Evolutionary conservation across 2,113 vertebrate species (phyloP).

Genomic region (Rhizomys pruinosus): DNA sequence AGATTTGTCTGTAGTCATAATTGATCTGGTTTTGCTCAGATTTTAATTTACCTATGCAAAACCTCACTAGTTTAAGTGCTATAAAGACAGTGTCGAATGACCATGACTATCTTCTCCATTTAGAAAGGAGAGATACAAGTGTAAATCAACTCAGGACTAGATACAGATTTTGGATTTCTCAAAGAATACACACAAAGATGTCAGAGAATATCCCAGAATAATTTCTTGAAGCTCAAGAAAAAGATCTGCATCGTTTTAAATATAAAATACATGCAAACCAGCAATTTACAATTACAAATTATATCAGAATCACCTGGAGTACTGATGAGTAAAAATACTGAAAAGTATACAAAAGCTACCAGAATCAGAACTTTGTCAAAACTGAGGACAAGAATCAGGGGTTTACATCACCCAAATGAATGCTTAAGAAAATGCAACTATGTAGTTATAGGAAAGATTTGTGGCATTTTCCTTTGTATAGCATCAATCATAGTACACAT

Average conservation of each 20-base stretch:
- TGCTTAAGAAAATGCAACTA: constrained; percentile 14
- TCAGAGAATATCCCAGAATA: not conserved
- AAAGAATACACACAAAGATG: constrained; percentile 25
- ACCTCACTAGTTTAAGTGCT: not conserved
- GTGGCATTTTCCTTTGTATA: not conserved
- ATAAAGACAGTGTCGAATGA: not conserved
- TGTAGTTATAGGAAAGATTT: constrained; percentile 5
- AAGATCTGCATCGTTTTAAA: not conserved
- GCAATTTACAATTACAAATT: constrained; percentile 4
- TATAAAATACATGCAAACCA: not conserved
- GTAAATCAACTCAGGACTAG: not conserved
- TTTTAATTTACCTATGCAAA: constrained; percentile 29
- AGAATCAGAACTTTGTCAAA: not conserved
- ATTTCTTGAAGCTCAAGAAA: not conserved
- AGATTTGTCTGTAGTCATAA: constrained; percentile 15
- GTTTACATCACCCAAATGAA: constrained; percentile 8
- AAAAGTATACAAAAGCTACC: not conserved
- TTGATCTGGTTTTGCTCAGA: constrained; percentile 38
- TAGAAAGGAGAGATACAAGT: not conserved
- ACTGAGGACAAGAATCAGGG: not conserved
- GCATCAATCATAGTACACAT: not conserved
- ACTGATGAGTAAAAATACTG: not conserved
- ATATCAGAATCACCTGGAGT: not conserved
- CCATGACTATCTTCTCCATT: not conserved
- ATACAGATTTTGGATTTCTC: constrained; percentile 18